phyloP scores from a whole-genome alignment of 2,797 vertebrate genomes.

The Novumbra hubbsi region DNA sequence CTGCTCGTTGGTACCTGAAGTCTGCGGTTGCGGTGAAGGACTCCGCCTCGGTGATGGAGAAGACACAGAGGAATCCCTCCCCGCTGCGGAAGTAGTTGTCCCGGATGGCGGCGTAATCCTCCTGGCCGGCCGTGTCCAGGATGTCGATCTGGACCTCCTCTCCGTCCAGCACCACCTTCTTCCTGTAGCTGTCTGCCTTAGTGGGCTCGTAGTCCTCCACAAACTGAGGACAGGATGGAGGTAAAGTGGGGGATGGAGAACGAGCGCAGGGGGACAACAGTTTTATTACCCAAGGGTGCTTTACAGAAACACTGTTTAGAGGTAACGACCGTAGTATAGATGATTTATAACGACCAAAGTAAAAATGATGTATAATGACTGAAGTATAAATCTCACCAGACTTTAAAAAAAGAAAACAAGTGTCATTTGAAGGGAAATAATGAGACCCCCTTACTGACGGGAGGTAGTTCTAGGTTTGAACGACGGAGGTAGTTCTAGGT shows the following conservation, averaged over 20 bases:
- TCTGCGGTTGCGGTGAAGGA: constrained; percentile 86
- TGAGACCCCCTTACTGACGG: not conserved
- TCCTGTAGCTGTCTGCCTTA: constrained; percentile 88
- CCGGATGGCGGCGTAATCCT: constrained; percentile 86
- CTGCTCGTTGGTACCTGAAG: constrained; percentile 73
- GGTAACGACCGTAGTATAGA: not conserved
- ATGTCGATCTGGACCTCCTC: constrained; percentile 89
- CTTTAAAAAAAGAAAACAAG: not conserved
- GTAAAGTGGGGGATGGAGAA: not conserved
- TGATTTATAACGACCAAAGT: not conserved
- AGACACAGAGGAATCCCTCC: constrained; percentile 86
- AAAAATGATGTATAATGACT: too few relatives aligned
- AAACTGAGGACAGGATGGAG: constrained; percentile 68
- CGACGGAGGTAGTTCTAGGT: too few relatives aligned
- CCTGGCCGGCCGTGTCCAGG: constrained; percentile 85
- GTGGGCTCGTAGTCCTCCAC: constrained; percentile 90
- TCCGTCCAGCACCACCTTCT: constrained; percentile 85
- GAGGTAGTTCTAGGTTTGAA: too few relatives aligned
- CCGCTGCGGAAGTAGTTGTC: constrained; percentile 89
- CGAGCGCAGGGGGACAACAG: not conserved
- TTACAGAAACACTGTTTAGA: not conserved
- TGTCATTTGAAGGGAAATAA: not conserved
- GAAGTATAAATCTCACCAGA: not conserved
- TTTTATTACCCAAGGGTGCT: not conserved
- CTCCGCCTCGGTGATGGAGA: constrained; percentile 86